Percentiles rank a stretch among this genome's conserved stretches.
phyloP scores from a whole-genome alignment of 2,113 vertebrate species.

The Chamaea fasciata region DNA sequence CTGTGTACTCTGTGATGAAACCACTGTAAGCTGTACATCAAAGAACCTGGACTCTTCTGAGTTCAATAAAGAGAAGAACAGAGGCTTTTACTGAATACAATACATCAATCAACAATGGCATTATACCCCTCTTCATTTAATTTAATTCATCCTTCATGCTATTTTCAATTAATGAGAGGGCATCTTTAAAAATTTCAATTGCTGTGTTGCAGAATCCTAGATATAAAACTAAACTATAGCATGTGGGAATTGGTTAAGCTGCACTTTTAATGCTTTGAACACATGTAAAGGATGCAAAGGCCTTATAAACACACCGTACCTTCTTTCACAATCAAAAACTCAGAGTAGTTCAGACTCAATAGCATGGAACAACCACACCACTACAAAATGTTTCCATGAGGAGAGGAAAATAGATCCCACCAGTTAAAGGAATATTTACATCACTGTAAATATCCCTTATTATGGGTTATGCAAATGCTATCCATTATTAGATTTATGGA shows the following conservation, averaged over 20 bases:
- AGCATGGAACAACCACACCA: not conserved
- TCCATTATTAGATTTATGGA: not conserved
- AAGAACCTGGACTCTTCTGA: not conserved
- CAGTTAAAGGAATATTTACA: not conserved
- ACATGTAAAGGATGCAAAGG: not conserved
- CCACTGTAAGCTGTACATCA: not conserved
- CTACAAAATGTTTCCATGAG: not conserved
- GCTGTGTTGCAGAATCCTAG: not conserved
- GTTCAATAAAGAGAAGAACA: not conserved
- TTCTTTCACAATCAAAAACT: not conserved
- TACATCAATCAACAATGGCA: not conserved
- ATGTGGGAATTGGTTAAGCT: not conserved
- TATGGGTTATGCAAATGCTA: not conserved
- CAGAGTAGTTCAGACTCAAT: not conserved
- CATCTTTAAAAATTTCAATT: not conserved
- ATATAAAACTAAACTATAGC: not conserved
- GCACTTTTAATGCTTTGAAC: not conserved
- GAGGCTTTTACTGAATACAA: not conserved
- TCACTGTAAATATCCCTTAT: not conserved
- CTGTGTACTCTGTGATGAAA: not conserved
- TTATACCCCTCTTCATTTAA: not conserved
- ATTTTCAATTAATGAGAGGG: not conserved
- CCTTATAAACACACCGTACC: not conserved
- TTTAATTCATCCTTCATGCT: not conserved
- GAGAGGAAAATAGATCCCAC: not conserved